Base-by-base conservation (phyloP, 2,113 vertebrate species). In the Uropsilus gracilis region DNA sequence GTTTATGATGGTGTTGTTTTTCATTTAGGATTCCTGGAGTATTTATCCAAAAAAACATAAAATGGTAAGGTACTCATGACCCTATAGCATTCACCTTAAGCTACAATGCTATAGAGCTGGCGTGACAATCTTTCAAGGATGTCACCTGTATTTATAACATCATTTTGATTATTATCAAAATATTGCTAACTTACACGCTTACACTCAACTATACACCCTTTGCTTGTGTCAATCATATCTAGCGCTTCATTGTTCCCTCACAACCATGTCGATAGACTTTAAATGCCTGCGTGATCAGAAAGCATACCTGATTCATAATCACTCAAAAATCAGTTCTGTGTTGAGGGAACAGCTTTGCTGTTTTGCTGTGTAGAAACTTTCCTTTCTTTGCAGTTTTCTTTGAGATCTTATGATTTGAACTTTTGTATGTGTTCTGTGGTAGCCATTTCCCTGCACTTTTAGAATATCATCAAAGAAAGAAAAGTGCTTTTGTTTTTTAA, bases 11-110 rank as follows among this genome's bases (percentile, higher is more conserved):
- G 55, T 96, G 30, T 22, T 69, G 82, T 98, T 98, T 97, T 95
- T 96, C 91, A 32, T 98, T 97, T 98, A 99, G 99, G 99, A 98
- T 44, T 96, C 92, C 96, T 99, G 99, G 99, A 97, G 98, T 89
- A 95, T 98, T 95, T 98, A 98, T 96, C 98, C 94, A 66, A 96
- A 98, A 98, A 98, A 98, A 94, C 98, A 86, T 90, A 98, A 96
- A 97, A 97, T 97, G 98, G 99, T 99, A 98, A 99, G 99, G 97
- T 95, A 18, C 26, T 66, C 12, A 18, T 17, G 32, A 6, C 6
- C 10, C 90, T 76, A 44, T 86, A 97, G 95, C 96, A 95, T 97
- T 97, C 96, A 59, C 11, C 34, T 5, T 30, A 39, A 11, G 16
- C 91, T 55, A 8, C 93, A 90, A 95, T 97, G 94, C 97, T 97